phyloP scores from a whole-genome alignment of 2,888 invertebrate genomes.

The Morpho helenor region DNA sequence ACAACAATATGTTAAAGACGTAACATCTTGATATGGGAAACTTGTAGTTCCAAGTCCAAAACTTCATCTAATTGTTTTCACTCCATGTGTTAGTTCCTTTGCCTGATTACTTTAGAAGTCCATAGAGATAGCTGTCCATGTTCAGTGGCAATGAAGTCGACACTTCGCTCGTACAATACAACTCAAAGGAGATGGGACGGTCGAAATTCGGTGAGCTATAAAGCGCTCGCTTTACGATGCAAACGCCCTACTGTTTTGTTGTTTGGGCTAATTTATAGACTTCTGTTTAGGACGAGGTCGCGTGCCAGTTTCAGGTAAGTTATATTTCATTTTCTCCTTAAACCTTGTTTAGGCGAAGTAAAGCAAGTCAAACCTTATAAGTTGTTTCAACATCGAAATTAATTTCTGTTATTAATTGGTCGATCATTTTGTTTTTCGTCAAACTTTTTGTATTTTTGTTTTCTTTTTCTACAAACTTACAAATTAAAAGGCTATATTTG shows the following conservation, averaged over 20 bases:
- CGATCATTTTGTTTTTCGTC: too few relatives aligned
- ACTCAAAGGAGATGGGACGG: constrained; percentile 26
- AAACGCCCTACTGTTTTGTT: constrained; percentile 23
- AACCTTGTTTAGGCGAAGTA: too few relatives aligned
- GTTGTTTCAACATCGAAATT: too few relatives aligned
- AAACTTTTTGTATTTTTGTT: too few relatives aligned
- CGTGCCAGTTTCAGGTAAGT: not conserved
- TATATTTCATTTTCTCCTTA: not conserved
- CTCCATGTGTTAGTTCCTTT: constrained; percentile 1
- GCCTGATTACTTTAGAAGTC: constrained; percentile 10
- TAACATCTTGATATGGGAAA: too few relatives aligned
- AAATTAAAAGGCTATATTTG: too few relatives aligned
- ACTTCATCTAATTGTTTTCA: constrained; percentile 2
- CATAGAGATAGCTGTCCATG: constrained; percentile 10
- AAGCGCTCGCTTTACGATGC: constrained; percentile 35
- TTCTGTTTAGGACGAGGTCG: not conserved
- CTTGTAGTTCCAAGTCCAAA: not conserved
- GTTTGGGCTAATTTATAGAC: constrained; percentile 16
- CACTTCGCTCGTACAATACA: constrained; percentile 20
- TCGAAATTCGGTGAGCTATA: constrained; percentile 28
- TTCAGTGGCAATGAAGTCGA: constrained; percentile 21
- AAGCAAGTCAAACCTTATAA: too few relatives aligned
- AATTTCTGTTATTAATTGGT: too few relatives aligned
- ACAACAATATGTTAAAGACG: too few relatives aligned
- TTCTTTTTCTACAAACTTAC: too few relatives aligned